phyloP scores from a whole-genome alignment of 2,888 invertebrate genomes.

The Chydorus sphaericus region DNA sequence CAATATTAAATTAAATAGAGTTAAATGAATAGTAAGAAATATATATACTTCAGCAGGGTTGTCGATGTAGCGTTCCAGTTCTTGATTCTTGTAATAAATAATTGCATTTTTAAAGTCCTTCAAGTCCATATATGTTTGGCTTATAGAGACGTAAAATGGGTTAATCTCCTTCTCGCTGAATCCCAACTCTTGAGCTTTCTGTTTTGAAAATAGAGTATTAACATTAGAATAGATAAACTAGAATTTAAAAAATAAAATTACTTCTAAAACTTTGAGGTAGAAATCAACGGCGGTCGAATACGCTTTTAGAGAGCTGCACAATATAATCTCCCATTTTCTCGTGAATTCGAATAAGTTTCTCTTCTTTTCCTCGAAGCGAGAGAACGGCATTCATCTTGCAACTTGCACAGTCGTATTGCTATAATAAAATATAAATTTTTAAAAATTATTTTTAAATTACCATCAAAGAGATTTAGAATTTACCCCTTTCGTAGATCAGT shows the following conservation, averaged over 20 bases:
- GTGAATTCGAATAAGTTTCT: constrained; percentile 46
- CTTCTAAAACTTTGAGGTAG: constrained; percentile 62
- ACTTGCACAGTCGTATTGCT: constrained; percentile 51
- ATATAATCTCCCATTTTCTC: constrained; percentile 79
- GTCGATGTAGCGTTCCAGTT: constrained; percentile 48
- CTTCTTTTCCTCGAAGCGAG: constrained; percentile 39
- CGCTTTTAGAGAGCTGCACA: constrained; percentile 51
- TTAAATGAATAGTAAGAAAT: no score
- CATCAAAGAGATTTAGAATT: no score
- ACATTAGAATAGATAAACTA: no score
- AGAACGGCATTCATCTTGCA: constrained; percentile 47
- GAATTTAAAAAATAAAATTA: no score
- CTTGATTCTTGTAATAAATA: constrained; percentile 53
- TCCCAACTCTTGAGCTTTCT: constrained; percentile 17
- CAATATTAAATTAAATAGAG: constrained; percentile 7
- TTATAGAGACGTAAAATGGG: constrained; percentile 50
- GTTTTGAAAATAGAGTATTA: not conserved
- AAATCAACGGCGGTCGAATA: constrained; percentile 58
- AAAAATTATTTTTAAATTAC: no score
- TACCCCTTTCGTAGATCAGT: constrained; percentile 50
- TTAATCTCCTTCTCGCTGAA: constrained; percentile 32
- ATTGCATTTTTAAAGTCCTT: constrained; percentile 54
- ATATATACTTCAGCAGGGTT: constrained; percentile 41
- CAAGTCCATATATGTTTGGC: constrained; percentile 69
- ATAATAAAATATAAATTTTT: no score